These are phyloP conservation scores for Entelurus aequoreus DNA, from an alignment of 2,113 vertebrate species.

Conservation along the genomic window DNA sequence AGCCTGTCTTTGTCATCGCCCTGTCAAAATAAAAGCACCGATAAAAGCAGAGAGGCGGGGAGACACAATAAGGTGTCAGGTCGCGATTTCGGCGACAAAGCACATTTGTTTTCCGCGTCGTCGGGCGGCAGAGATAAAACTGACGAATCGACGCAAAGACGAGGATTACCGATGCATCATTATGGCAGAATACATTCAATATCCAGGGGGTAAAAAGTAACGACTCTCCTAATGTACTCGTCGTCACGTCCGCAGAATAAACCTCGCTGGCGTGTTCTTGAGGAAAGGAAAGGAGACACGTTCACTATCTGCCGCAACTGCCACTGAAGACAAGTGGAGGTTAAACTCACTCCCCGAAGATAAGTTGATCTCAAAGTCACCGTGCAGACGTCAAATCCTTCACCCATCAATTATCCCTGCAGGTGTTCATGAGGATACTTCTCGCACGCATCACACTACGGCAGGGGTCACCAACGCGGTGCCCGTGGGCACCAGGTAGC, in stretches of 20 bases:
- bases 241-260: constrained; percentile 4
- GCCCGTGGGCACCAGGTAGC: too few species aligned
- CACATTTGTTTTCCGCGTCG: constrained; percentile 29
- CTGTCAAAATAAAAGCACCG: constrained; percentile 33
- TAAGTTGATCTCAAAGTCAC: too few species aligned
- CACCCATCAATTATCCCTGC: too few species aligned
- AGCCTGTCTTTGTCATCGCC: constrained; percentile 20
- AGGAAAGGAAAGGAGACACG: not conserved
- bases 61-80: constrained; percentile 34
- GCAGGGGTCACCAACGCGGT: too few species aligned
- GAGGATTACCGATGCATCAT: too few species aligned
- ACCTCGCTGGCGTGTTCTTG: not conserved
- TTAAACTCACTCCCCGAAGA: too few species aligned
- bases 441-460: too few species aligned
- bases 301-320: too few species aligned
- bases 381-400: too few species aligned
- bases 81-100: constrained; percentile 34
- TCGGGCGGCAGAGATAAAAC: constrained; percentile 25
- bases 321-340: too few species aligned
- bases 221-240: constrained; percentile 3
- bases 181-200: not conserved
- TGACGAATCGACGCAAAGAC: constrained; percentile 24
- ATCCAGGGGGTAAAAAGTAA: not conserved
- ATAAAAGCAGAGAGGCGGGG: constrained; percentile 23
- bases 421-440: too few species aligned